Evolutionary conservation across 2,113 vertebrate species (phyloP), one percentile per base, ranked within the genome.

Genomic region (Delphinus delphis): DNA sequence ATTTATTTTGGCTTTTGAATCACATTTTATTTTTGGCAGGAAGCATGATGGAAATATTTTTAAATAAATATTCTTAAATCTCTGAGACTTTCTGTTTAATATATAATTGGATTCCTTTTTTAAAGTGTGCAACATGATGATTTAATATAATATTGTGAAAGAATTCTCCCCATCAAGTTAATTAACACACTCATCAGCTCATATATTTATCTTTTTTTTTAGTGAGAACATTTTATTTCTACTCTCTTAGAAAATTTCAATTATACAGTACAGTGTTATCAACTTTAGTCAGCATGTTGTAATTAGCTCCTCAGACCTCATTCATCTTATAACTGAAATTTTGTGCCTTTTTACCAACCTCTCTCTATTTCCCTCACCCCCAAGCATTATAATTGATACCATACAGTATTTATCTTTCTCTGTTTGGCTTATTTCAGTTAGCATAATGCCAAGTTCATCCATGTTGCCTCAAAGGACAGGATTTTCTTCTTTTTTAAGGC

Each of bases 1-100:
- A 60, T 41, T 55, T 70, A 15, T 62, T 60, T 88, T 63, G 38
- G 58, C 11, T 86, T 93, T 92, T 89, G 38, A 81, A 87, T 87
- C 38, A 93, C 33, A 90, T 84, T 90, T 97, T 68, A 67, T 21
- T 87, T 90, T 93, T 89, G 67, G 41, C 47, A 95, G 38, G 60
- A 90, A 91, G 0, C 63, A 41, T 44, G 2, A 82, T 38, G 31
- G 18, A 97, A 96, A 90, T 87, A 92, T 63, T 92, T 84, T 33
- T 5, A 94, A 93, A 76, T 90, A 94, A 87, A 38, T 91, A 92
- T 89, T 86, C 25, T 90, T 68, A 96, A 91, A 82, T 83, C 11
- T 82, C 31, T 55, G 25, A 60, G 14, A 47, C 20, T 63, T 95
- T 91, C 36, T 68, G 3, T 86, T 88, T 85, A 86, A 58, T 18